phyloP scores from a whole-genome alignment of 2,113 vertebrate genomes.

The Oryzias melastigma region DNA sequence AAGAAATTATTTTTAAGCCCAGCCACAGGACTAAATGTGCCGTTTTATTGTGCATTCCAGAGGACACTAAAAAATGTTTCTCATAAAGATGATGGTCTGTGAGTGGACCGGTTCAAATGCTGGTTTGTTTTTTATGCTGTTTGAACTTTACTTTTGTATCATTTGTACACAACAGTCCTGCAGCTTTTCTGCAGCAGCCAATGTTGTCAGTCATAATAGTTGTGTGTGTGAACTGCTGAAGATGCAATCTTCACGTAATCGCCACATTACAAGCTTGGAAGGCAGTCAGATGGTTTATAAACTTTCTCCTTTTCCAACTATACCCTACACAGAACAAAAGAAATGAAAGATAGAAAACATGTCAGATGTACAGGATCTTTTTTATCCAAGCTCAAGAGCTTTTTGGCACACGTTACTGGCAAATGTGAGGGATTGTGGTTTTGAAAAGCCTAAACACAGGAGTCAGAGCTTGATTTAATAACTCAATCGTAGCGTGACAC shows the following conservation, averaged over 20 bases:
- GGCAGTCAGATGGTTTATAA: too few species aligned
- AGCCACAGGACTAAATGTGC: not conserved
- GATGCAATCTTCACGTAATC: not conserved
- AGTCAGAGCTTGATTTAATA: too few species aligned
- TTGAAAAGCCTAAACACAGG: too few species aligned
- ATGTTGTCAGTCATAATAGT: constrained; percentile 34
- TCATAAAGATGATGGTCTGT: not conserved
- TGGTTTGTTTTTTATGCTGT: not conserved
- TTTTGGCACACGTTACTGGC: too few species aligned
- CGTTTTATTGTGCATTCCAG: not conserved
- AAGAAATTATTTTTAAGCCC: not conserved
- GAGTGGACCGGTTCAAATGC: not conserved
- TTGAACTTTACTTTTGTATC: constrained; percentile 14
- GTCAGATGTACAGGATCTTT: too few species aligned
- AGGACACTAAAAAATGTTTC: not conserved
- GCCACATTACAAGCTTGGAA: too few species aligned
- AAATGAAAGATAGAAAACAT: too few species aligned
- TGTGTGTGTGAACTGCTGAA: not conserved
- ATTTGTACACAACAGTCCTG: constrained; percentile 6
- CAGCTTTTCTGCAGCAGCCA: not conserved
- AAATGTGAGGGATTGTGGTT: too few species aligned
- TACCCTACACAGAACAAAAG: too few species aligned
- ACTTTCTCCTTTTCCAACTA: too few species aligned
- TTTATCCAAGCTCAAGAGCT: too few species aligned
- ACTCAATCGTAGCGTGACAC: too few species aligned